Conservation (phyloP, 2,888 invertebrate genomes). For the Amblyjoppa fuscipennis region DNA sequence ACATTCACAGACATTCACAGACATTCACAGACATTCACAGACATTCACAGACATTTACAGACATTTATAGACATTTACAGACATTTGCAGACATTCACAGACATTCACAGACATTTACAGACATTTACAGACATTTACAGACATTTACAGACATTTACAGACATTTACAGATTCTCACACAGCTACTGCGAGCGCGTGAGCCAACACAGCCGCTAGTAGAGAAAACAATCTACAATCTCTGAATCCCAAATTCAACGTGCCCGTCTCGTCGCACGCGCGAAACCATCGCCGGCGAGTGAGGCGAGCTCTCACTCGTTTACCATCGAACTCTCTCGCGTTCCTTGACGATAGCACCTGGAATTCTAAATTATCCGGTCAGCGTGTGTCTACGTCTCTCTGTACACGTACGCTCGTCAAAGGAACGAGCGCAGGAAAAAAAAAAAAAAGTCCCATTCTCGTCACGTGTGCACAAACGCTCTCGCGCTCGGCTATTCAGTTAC, state of each 20-base stretch:
- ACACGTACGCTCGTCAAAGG: neutral
- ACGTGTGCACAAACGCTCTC: slow-evolving; percentile 36
- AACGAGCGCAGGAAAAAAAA: neutral
- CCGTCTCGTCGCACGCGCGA: slow-evolving; percentile 26
- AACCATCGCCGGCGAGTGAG: slow-evolving; percentile 67
- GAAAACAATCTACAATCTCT: slow-evolving; percentile 1
- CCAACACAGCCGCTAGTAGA: neutral
- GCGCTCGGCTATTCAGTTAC: slow-evolving; percentile 43
- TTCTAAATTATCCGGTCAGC: slow-evolving; percentile 41
- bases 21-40: too few species aligned
- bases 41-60: too few species aligned
- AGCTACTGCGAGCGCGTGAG: too few species aligned
- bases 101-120: too few species aligned
- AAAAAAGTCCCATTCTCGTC: slow-evolving; percentile 44
- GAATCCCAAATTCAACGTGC: slow-evolving; percentile 29
- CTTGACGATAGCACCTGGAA: slow-evolving; percentile 39
- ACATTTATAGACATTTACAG: too few species aligned
- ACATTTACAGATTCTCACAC: too few species aligned
- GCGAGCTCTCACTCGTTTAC: slow-evolving; percentile 57
- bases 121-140: too few species aligned
- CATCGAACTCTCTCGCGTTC: slow-evolving; percentile 35
- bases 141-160: too few species aligned
- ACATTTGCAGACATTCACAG: too few species aligned
- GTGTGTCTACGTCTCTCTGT: neutral
- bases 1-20: too few species aligned